phyloP scores from a whole-genome alignment of 1,140 invertebrate species.

The Drosophila carrolli region DNA sequence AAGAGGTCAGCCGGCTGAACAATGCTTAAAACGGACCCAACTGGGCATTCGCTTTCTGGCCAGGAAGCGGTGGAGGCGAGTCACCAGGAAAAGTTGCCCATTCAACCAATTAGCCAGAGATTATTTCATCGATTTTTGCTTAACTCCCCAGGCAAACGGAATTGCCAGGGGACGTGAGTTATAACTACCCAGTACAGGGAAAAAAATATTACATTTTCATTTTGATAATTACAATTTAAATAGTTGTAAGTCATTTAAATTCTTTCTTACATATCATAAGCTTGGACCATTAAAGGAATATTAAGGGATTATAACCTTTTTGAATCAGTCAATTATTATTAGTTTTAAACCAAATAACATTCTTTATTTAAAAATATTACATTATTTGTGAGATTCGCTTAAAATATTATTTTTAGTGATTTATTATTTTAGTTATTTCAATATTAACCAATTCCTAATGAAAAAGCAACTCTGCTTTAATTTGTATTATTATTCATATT shows the following conservation, averaged over 20 bases:
- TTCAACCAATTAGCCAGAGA: conserved; percentile 55
- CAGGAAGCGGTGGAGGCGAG: conserved; percentile 19
- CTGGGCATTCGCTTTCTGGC: conserved; percentile 44
- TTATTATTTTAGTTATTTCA: too few relatives aligned
- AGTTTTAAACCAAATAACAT: too few relatives aligned
- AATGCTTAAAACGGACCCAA: conserved; percentile 49
- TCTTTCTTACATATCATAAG: too few relatives aligned
- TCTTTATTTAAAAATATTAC: too few relatives aligned
- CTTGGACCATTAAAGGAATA: too few relatives aligned
- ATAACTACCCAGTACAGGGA: background rate
- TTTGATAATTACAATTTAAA: background rate
- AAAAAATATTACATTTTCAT: background rate
- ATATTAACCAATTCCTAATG: too few relatives aligned
- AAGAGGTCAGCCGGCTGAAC: conserved; percentile 49
- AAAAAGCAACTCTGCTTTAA: background rate
- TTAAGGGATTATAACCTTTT: too few relatives aligned
- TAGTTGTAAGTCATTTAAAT: too few relatives aligned
- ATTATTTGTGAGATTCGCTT: too few relatives aligned
- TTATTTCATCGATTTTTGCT: conserved; percentile 52
- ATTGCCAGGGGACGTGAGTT: conserved; percentile 1
- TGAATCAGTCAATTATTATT: too few relatives aligned
- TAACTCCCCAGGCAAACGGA: conserved; percentile 8
- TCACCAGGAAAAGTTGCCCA: conserved; percentile 41
- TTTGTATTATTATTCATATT: background rate
- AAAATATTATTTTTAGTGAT: too few relatives aligned